Evolutionary conservation across 2,113 vertebrate species (phyloP).

Genomic region (Indicator indicator): DNA sequence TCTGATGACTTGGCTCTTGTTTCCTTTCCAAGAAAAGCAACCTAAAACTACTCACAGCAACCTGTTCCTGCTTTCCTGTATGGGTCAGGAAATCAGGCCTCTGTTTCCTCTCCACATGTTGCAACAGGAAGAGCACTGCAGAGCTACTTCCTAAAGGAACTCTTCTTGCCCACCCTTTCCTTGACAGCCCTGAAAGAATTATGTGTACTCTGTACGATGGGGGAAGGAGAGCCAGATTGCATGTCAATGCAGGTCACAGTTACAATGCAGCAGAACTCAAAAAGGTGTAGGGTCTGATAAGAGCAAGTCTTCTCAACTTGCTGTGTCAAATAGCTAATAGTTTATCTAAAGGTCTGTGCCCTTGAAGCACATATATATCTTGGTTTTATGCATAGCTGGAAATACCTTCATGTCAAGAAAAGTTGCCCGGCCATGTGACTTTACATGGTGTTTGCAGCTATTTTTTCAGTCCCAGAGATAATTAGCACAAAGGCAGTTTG

Average conservation of each 20-base stretch:
- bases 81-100: conserved; percentile 76
- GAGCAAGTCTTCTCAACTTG: conserved; percentile 62
- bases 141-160: conserved; percentile 83
- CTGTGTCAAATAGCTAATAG: conserved; percentile 64
- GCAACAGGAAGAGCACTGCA: conserved; percentile 77
- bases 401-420: conserved; percentile 69
- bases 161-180: conserved; percentile 76
- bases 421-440: conserved; percentile 53
- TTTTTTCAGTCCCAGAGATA: conserved; percentile 65
- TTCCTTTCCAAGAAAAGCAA: conserved; percentile 81
- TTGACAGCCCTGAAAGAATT: conserved; percentile 83
- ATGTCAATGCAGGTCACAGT: conserved; percentile 69
- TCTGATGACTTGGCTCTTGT: conserved; percentile 63
- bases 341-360: conserved; percentile 73
- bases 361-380: conserved; percentile 65
- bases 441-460: conserved; percentile 19
- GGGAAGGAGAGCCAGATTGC: conserved; percentile 74
- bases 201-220: conserved; percentile 72
- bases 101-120: conserved; percentile 81
- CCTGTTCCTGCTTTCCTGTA: conserved; percentile 83
- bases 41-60: conserved; percentile 72
- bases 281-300: conserved; percentile 80
- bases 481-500: conserved; percentile 70
- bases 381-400: conserved; percentile 71
- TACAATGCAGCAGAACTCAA: conserved; percentile 69